Percentiles rank a stretch among this genome's conserved stretches.
These are phyloP conservation scores for Rattus rattus DNA, from an alignment of 2,113 vertebrate genomes.

Conservation along the genomic window DNA sequence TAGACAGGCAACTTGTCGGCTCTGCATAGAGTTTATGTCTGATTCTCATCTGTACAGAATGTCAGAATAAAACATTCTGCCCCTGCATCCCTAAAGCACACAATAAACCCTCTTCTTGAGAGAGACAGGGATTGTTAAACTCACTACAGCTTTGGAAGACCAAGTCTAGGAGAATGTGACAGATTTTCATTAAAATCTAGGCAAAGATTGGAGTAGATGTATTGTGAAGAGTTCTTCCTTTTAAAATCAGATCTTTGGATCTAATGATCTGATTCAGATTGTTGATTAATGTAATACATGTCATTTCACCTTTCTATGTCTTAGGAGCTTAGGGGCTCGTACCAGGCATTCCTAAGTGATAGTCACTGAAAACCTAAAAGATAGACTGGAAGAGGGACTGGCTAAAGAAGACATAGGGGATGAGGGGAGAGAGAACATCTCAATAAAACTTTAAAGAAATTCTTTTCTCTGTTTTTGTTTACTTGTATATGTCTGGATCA, in stretches of 20 bases:
- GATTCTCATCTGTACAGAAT: background rate
- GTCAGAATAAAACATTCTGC: background rate
- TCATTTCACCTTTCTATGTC: background rate
- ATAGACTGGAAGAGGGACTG: background rate
- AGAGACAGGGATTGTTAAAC: background rate
- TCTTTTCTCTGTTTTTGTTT: background rate
- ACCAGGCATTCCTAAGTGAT: background rate
- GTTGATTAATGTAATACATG: background rate
- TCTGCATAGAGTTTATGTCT: background rate
- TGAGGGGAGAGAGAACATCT: background rate
- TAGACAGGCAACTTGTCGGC: background rate
- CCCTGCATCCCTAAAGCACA: background rate
- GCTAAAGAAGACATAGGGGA: background rate
- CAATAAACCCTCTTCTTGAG: background rate
- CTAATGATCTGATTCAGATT: background rate
- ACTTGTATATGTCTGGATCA: background rate
- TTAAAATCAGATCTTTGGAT: background rate
- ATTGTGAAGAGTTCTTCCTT: background rate
- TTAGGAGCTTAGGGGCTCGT: background rate
- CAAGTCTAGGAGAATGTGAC: background rate
- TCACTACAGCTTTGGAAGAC: background rate
- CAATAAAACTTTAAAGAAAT: background rate
- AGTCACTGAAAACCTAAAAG: background rate
- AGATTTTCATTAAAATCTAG: background rate
- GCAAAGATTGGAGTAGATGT: background rate